Percentiles rank a stretch among this genome's conserved stretches.
Conservation (phyloP, 2,888 invertebrate genomes). For the Thyatira batis region DNA sequence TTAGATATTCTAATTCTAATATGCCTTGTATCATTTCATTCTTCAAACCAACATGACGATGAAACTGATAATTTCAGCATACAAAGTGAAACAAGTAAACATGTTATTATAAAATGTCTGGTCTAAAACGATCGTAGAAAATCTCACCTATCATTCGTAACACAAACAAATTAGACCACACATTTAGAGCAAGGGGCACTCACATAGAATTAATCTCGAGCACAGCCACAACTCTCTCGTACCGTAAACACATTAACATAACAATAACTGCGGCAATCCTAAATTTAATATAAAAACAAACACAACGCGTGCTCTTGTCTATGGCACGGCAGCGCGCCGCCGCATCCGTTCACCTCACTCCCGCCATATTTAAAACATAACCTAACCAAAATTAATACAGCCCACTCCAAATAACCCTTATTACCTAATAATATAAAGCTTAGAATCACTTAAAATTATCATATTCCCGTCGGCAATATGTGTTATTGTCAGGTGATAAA, state of each 20-base stretch:
- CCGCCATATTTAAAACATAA: conserved; percentile 31
- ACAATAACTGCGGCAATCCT: conserved; percentile 45
- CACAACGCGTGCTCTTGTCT: conserved; percentile 27
- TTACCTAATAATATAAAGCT: conserved; percentile 34
- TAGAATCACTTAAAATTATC: conserved; percentile 43
- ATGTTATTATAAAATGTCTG: background rate
- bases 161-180: background rate
- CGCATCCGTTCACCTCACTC: conserved; percentile 38
- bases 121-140: background rate
- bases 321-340: conserved; percentile 17
- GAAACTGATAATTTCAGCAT: no score
- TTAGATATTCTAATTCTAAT: background rate
- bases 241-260: conserved; percentile 45
- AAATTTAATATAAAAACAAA: conserved; percentile 55
- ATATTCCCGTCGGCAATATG: conserved; percentile 34
- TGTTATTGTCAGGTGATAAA: conserved; percentile 58
- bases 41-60: no score
- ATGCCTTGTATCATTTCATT: no score
- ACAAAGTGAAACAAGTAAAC: no score
- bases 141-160: background rate
- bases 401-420: conserved; percentile 8
- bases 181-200: background rate
- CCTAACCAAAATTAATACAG: conserved; percentile 32
- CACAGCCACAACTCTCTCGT: conserved; percentile 24
- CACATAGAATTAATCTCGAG: conserved; percentile 21